phyloP scores from a whole-genome alignment of 2,888 invertebrate species.

The Amorpha juglandis region DNA sequence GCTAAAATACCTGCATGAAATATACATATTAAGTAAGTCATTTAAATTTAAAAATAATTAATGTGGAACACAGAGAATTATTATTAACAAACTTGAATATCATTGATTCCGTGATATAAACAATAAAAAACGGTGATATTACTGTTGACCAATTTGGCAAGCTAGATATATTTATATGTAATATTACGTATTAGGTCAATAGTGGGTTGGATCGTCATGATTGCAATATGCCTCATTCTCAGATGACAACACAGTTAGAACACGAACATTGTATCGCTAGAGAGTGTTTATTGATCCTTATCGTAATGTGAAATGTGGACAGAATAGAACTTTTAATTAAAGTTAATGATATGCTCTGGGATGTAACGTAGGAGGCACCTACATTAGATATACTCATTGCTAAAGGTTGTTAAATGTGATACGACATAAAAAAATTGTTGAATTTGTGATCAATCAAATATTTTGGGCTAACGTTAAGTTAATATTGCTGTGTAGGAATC shows the following conservation, averaged over 20 bases:
- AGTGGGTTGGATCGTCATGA: slow-evolving; percentile 2
- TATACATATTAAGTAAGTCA: background rate
- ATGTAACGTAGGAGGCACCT: background rate
- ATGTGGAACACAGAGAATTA: no score
- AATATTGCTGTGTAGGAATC: no score
- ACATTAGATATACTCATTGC: background rate
- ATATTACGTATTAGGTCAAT: slow-evolving; percentile 8
- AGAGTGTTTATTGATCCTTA: slow-evolving; percentile 1
- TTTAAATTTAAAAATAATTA: no score
- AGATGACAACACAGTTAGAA: background rate
- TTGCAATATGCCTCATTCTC: background rate
- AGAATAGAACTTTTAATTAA: background rate
- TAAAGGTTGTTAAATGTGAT: background rate
- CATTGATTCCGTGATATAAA: background rate
- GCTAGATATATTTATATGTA: background rate
- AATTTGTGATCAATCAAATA: background rate
- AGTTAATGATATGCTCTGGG: background rate
- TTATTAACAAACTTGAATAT: no score
- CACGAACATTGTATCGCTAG: background rate
- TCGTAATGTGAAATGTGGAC: background rate
- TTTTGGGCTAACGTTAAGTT: background rate
- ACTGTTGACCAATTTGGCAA: background rate
- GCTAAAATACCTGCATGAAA: background rate
- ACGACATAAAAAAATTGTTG: background rate
- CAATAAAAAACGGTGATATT: background rate